phyloP scores from a whole-genome alignment of 1,140 invertebrate species.

The Calycopis cecrops region DNA sequence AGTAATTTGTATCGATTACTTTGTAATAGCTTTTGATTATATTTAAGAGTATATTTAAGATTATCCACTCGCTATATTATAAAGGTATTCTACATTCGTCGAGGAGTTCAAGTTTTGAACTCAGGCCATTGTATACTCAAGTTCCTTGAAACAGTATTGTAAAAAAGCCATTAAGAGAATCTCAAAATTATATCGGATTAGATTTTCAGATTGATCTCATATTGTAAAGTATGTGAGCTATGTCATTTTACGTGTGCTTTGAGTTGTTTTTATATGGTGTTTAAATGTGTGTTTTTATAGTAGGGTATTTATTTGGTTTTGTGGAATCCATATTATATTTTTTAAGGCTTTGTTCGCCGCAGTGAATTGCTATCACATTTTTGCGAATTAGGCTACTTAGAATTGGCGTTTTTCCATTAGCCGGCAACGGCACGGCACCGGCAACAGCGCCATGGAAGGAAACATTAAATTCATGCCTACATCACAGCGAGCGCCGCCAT shows the following conservation, averaged over 20 bases:
- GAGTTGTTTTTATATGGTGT: slow-evolving; percentile 17
- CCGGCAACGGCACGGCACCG: too few species aligned
- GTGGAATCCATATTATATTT: neutral
- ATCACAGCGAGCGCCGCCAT: too few species aligned
- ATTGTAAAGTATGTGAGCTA: slow-evolving; percentile 8
- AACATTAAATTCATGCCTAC: too few species aligned
- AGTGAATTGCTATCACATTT: too few species aligned
- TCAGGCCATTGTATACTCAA: too few species aligned
- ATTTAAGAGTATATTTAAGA: neutral
- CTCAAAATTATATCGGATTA: slow-evolving; percentile 19
- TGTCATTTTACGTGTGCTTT: slow-evolving; percentile 1
- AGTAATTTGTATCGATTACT: neutral
- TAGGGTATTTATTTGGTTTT: neutral
- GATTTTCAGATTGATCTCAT: slow-evolving; percentile 21
- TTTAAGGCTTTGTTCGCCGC: neutral
- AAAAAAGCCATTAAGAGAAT: slow-evolving; percentile 22
- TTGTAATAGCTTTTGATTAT: slow-evolving; percentile 4
- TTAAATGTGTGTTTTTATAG: slow-evolving; percentile 5
- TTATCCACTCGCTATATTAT: too few species aligned
- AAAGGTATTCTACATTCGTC: too few species aligned
- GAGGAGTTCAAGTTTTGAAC: too few species aligned
- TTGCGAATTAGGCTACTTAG: too few species aligned
- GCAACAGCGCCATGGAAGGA: too few species aligned
- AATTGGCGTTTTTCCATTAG: too few species aligned
- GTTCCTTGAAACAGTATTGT: slow-evolving; percentile 28